Evolutionary conservation across 2,797 vertebrate species (phyloP), one percentile per base, ranked within the genome.

Genomic region (Rhinoraja longicauda): DNA sequence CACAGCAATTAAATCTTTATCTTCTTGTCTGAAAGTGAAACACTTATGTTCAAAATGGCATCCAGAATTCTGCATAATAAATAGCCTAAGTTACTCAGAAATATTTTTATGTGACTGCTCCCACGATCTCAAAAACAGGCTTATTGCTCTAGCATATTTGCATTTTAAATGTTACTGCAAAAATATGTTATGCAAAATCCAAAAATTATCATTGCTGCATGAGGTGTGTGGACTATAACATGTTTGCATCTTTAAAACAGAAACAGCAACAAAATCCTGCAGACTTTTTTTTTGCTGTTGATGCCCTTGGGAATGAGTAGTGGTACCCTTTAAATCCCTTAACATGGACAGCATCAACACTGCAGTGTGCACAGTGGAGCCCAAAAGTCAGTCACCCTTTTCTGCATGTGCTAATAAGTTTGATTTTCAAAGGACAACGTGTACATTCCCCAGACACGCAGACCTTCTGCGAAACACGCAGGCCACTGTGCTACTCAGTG

Each of bases 351-450:
- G 94, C 93, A n/a, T 0, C 64, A 94, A 94, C 9, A 93, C 94
- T 94, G 93, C 95, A 94, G 1, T 13, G 95, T 94, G 95, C 12
- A 93, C 84, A 93, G 93, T 1, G 93, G 94, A 96, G 96, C 96
- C 96, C 96, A 94, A 94, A 95, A 96, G 96, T 95, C 96, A 96
- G 96, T 96, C 96, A 97, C 96, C 97, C 96, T 95, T 96, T 96
- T 96, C 96, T 95, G 95, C 95, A 95, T 95, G 96, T 96, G 96
- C 96, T 97, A 97, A 97, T 97, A 96, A 96, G 96, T 96, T 96
- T 96, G 96, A 96, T 96, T 96, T 96, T 96, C 95, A 96, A 96
- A 96, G 96, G 96, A 96, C 96, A 96, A 96, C 96, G 96, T 96
- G 96, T 96, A 96, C 96, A 96, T 96, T 96, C 96, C 96, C 96